A percentile compares a stretch with the other conserved stretches of the same genome.
Conservation (phyloP, 2,888 invertebrate species). For the Drosophila infuscata region DNA sequence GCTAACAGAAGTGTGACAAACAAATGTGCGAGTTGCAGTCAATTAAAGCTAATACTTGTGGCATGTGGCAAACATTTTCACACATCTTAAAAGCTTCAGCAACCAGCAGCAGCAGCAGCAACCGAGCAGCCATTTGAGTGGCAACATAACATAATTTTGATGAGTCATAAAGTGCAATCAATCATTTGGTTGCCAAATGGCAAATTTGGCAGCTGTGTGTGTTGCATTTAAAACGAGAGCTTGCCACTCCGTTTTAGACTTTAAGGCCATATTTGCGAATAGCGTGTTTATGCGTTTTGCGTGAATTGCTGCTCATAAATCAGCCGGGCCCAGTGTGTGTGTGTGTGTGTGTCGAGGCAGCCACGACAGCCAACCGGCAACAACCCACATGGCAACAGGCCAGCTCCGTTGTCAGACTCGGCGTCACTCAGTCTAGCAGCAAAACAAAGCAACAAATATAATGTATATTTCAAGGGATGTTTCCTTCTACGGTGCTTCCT, state of each 20-base stretch:
- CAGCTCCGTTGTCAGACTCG: constrained; percentile 49
- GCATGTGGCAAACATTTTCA: constrained; percentile 17
- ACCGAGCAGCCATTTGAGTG: not conserved
- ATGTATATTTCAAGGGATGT: constrained; percentile 3
- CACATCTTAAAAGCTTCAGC: constrained; percentile 2
- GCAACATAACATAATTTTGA: not conserved
- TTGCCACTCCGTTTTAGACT: constrained; percentile 4
- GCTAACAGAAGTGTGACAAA: constrained; percentile 18
- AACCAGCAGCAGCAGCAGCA: not conserved
- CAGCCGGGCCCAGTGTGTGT: constrained; percentile 25
- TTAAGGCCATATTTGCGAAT: constrained; percentile 34
- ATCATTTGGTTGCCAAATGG: constrained; percentile 15
- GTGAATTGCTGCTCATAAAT: constrained; percentile 61
- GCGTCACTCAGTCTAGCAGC: constrained; percentile 55
- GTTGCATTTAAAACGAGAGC: constrained; percentile 5
- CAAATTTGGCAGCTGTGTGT: constrained; percentile 1
- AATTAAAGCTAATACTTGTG: constrained; percentile 8
- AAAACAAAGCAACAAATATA: not conserved
- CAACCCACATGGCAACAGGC: constrained; percentile 59
- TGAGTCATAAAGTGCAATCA: constrained; percentile 32
- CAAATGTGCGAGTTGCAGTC: constrained; percentile 3
- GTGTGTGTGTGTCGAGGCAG: constrained; percentile 15
- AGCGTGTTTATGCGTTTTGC: constrained; percentile 61
- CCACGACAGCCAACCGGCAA: not conserved
- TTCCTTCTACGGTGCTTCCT: constrained; percentile 14